Evolutionary conservation across 2,888 invertebrate genomes (phyloP).

Genomic region (Eilema caniola): DNA sequence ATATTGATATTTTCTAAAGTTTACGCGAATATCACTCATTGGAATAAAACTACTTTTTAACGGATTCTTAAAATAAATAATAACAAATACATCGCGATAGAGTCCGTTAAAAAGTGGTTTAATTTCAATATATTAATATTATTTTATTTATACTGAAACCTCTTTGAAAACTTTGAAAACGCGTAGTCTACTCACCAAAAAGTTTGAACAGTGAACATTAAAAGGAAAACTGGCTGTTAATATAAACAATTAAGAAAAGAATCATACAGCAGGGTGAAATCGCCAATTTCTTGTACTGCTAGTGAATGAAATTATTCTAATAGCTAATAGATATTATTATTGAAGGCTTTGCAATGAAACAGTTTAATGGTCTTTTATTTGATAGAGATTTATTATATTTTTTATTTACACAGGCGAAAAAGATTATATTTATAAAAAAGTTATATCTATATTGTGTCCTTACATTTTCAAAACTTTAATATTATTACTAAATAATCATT

Average conservation of each 20-base stretch:
- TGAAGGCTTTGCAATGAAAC: neutral
- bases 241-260: neutral
- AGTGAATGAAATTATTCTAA: neutral
- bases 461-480: neutral
- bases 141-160: neutral
- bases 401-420: neutral
- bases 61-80: too few relatives aligned
- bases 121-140: too few relatives aligned
- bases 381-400: neutral
- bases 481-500: too few relatives aligned
- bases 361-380: neutral
- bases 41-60: too few relatives aligned
- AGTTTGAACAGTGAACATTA: neutral
- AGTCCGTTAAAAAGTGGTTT: too few relatives aligned
- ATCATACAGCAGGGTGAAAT: neutral
- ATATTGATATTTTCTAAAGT: too few relatives aligned
- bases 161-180: neutral
- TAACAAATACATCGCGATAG: too few relatives aligned
- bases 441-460: neutral
- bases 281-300: neutral
- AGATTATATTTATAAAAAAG: neutral
- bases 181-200: neutral
- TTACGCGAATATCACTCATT: too few relatives aligned
- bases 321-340: neutral
- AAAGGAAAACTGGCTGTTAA: neutral